Evolutionary conservation across 2,797 vertebrate genomes (phyloP), one percentile per base, ranked within the genome.

Genomic region (Botia almorhae): DNA sequence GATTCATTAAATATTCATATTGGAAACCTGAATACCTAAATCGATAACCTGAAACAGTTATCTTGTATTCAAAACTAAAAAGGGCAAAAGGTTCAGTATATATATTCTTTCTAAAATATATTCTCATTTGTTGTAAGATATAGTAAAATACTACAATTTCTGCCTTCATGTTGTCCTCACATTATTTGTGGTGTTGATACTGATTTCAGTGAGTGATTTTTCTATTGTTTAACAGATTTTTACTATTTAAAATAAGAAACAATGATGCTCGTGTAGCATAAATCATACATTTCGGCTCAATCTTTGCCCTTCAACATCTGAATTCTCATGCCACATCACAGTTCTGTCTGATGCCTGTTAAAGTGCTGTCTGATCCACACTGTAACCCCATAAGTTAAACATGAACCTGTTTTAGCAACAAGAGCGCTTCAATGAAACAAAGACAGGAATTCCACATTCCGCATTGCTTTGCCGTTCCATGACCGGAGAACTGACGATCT

Each of bases 21-120:
- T 64, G 69, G 48, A 53, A 50, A 19, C 13, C 23, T 63, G 4
- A 72, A 55, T 43, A 55, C 13, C 23, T 26, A 26, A 26, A 26
- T 26, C 23, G 23, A 26, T 26, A 26, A 26, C 23, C 23, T 26
- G 23, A 26, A 26, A 29, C 33, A 17, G 17, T 61, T 21, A 36
- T 56, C 69, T 61, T 16, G 48, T 48, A 48, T 65, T 63, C 23
- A 48, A 61, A 36, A 64, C 36, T 65, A 11, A 51, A 63, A 50
- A 43, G 55, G 19, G 39, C 36, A 64, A 36, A 74, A 68, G 39
- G 7, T 43, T 43, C 58, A 69, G 29, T 69, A 84, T 61, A 19
- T 74, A 85, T 70, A 71, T 21, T 68, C 67, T 17, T 71, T 81
- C 46, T 80, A 74, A 63, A 78, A 82, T 82, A 77, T 74, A 75